Evolutionary conservation across 2,113 vertebrate genomes (phyloP), one percentile per base, ranked within the genome.

Genomic region (cat (Felis catus)): DNA sequence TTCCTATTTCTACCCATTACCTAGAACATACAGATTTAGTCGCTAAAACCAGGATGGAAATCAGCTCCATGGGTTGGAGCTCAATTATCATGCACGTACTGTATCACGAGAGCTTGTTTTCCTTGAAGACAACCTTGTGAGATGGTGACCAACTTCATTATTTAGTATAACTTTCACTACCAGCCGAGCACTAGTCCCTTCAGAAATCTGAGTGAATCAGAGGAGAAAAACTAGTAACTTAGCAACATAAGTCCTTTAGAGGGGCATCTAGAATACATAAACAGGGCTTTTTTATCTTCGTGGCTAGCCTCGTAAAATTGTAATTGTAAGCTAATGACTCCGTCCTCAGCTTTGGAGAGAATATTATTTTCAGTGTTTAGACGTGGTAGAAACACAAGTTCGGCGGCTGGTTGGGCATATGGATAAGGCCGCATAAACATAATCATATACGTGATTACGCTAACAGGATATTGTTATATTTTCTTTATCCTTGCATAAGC

Each of bases 21-120:
- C 51, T 88, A n/a, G 65, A 73, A 61, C 29, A 33, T 19, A 82
- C 4, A 71, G 1, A 84, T 29, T 45, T 48, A 97, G 18, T 68
- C 51, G 71, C 19, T n/a, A 89, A 79, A 92, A n/a, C 27, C 51
- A 63, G 45, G 88, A n/a, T 41, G 39, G 79, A 65, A 82, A 78
- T 10, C 33, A 71, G 79, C 36, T 36, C 89, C 9, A 25, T 12
- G 87, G 91, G 39, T 80, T 23, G 55, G 76, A 97, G 79, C 36
- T 27, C 61, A 97, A 91, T 48, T 65, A 65, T 53, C 83, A 29
- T 87, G 74, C 78, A 63, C 41, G 85, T 79, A 80, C 55, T 51
- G 27, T 83, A 66, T 86, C 51, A 68, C 97, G 93, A 82, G 68
- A 45, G 33, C 76, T 91, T 73, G n/a, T 91, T 96, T 98, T 96